Percentiles rank a stretch among this genome's conserved stretches.
Evolutionary conservation across 1,140 invertebrate species (phyloP).

Genomic region (Leptinotarsa lineolata): DNA sequence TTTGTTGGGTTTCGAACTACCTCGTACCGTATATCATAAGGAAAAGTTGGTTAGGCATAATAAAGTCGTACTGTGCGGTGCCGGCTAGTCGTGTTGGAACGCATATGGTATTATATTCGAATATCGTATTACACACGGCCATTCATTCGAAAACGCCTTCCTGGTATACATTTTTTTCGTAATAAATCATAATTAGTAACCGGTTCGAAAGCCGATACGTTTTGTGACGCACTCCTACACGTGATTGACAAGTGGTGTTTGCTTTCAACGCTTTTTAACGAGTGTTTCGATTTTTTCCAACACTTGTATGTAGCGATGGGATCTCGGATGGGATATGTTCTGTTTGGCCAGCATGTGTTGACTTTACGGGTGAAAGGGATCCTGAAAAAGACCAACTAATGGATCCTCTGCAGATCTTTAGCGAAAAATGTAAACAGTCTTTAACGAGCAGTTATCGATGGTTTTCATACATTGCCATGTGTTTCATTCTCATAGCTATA

Average conservation of each 20-base stretch:
- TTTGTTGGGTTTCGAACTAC: too few relatives aligned
- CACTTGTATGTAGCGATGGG: neutral
- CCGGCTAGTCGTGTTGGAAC: neutral
- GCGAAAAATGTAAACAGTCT: too few relatives aligned
- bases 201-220: neutral
- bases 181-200: conserved; percentile 7
- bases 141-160: conserved; percentile 5
- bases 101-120: conserved; percentile 8
- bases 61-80: neutral
- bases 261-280: neutral
- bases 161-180: neutral
- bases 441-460: too few relatives aligned
- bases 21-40: neutral
- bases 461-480: too few relatives aligned
- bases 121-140: neutral
- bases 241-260: conserved; percentile 6
- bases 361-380: neutral
- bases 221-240: neutral
- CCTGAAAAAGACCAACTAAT: neutral
- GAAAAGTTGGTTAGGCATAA: neutral
- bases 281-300: neutral
- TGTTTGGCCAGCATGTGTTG: conserved; percentile 2
- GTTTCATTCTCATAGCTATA: too few relatives aligned
- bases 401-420: neutral
- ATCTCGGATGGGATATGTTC: neutral